phyloP scores from a whole-genome alignment of 2,113 vertebrate species.

The Proterorhinus semilunaris region DNA sequence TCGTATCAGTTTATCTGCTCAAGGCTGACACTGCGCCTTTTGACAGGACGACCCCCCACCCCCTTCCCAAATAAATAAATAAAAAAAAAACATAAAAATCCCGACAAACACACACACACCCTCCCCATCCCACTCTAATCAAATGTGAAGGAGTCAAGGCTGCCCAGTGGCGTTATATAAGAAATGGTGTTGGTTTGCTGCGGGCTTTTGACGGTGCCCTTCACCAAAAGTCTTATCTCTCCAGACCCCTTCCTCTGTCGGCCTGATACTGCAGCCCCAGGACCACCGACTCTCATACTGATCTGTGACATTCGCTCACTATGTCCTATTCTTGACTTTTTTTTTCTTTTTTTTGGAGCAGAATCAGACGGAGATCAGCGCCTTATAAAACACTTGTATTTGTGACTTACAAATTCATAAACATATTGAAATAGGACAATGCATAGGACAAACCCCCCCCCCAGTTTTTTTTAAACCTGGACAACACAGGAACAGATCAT shows the following conservation, averaged over 20 bases:
- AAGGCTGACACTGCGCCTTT: slow-evolving; percentile 78
- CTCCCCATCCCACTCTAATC: slow-evolving; percentile 61
- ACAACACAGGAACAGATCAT: too few species aligned
- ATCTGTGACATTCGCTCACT: background rate
- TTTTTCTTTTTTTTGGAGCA: too few species aligned
- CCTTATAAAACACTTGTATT: too few species aligned
- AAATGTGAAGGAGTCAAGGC: slow-evolving; percentile 75
- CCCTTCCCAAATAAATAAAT: slow-evolving; percentile 30
- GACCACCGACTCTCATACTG: too few species aligned
- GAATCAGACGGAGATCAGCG: too few species aligned
- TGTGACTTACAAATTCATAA: too few species aligned
- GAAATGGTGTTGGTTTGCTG: slow-evolving; percentile 48
- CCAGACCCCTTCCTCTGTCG: background rate
- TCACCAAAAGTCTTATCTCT: slow-evolving; percentile 55
- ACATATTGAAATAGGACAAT: too few species aligned
- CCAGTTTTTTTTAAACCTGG: too few species aligned
- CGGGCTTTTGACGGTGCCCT: slow-evolving; percentile 40
- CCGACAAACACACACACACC: slow-evolving; percentile 56
- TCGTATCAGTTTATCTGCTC: slow-evolving; percentile 79
- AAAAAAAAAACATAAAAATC: slow-evolving; percentile 1
- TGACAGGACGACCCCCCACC: slow-evolving; percentile 75
- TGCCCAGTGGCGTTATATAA: slow-evolving; percentile 60
- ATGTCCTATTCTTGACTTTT: too few species aligned
- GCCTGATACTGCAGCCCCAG: too few species aligned
- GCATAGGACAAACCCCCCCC: too few species aligned